These are phyloP conservation scores for Vulpes vulpes DNA, from an alignment of 2,113 vertebrate species.

Conservation along the genomic window DNA sequence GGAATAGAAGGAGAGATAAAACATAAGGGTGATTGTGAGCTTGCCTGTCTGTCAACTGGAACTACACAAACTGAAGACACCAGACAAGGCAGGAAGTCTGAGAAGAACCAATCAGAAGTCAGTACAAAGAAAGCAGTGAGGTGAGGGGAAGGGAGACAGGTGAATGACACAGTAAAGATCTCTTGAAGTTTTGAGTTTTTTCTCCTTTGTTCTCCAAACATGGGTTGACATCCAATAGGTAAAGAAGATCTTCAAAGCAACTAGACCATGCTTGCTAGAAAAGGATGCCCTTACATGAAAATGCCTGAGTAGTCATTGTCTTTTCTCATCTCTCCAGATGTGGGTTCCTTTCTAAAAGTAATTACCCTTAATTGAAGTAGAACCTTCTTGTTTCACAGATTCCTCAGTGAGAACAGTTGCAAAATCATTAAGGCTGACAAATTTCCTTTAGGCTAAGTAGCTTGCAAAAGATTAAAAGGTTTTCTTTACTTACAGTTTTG, in stretches of 20 bases:
- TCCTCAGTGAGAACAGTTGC: constrained; percentile 37
- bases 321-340: not conserved
- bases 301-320: not conserved
- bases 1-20: not conserved
- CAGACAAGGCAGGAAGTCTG: not conserved
- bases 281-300: not conserved
- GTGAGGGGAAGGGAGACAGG: not conserved
- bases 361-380: not conserved
- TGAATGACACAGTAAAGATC: not conserved
- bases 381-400: not conserved
- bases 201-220: not conserved
- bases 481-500: constrained; percentile 57
- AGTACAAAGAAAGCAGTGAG: not conserved
- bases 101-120: not conserved
- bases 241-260: not conserved
- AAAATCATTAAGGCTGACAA: constrained; percentile 40
- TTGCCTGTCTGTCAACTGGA: not conserved
- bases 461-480: not conserved
- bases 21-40: not conserved
- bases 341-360: not conserved
- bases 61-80: not conserved
- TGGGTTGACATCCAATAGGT: not conserved
- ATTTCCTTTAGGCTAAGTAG: constrained; percentile 43
- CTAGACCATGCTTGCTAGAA: not conserved
- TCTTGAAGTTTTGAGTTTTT: not conserved